These are phyloP conservation scores for Hemibagrus wyckioides DNA, from an alignment of 2,113 vertebrate species.

Conservation along the genomic window DNA sequence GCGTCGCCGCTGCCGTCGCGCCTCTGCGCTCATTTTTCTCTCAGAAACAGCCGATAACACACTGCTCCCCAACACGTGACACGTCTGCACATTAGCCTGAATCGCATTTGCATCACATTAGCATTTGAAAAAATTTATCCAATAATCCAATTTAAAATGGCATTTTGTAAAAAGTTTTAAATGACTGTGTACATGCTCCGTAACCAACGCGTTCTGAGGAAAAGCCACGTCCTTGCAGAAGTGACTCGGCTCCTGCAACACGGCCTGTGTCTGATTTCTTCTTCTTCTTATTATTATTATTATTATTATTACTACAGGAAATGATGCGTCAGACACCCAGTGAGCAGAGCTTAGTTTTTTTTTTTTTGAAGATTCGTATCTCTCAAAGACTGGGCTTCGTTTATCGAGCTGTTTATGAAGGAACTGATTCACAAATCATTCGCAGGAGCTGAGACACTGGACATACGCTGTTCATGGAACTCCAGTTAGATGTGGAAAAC, in stretches of 20 bases:
- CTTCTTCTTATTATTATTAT: too few species aligned
- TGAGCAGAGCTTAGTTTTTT: neutral
- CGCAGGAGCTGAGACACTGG: neutral
- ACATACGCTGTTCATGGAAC: neutral
- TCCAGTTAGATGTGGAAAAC: neutral
- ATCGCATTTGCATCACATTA: conserved; percentile 46
- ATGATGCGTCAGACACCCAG: neutral
- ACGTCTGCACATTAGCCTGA: conserved; percentile 26
- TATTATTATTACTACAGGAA: neutral
- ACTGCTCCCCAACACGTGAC: conserved; percentile 15
- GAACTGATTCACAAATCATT: neutral
- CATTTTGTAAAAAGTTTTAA: conserved; percentile 21
- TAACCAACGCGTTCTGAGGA: neutral
- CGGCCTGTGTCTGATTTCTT: neutral
- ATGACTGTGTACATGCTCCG: neutral
- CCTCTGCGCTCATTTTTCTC: conserved; percentile 29
- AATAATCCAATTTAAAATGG: conserved; percentile 38
- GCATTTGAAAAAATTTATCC: conserved; percentile 32
- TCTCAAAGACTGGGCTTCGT: neutral
- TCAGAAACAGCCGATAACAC: conserved; percentile 30
- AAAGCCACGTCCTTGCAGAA: neutral
- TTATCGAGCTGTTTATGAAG: too few species aligned
- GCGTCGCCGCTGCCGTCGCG: neutral
- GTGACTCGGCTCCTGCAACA: neutral
- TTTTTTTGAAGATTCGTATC: neutral